Base-by-base conservation (phyloP, 2,113 vertebrate species). In the rat (Rattus norvegicus) region DNA sequence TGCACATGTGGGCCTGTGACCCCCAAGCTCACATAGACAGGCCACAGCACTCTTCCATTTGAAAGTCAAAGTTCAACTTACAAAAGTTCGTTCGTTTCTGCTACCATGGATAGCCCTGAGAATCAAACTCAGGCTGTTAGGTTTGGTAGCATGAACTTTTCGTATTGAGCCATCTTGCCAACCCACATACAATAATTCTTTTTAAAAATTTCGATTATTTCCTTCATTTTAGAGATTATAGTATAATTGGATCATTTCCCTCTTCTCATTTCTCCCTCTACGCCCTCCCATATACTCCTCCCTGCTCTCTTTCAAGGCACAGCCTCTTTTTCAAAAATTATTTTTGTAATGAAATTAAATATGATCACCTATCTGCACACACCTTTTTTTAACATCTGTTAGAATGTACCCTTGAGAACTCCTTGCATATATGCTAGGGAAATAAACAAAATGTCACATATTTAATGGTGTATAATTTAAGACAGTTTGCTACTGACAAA, bases 391-490 rank as follows among this genome's bases (percentile, higher is more conserved):
- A 79, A 52, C 43, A 77, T n/a, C 63, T 70, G 69, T 49, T 92
- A 22, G 3, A 86, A 65, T 33, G 76, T 36, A 54, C 17, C 39
- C 33, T 63, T 88, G 39, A 92, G 70, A 95, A 69, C 10, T 36
- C 90, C 63, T 26, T 70, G 70, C 49, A 91, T 67, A 36, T 47
- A 56, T 17, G 70, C 56, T 36, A 92, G 49, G 75, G 67, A 7
- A 5, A 84, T 24, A n/a, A 92, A 83, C 79, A 76, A 47, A 28
- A 84, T 79, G 36, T 4, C 52, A 69, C 14, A 65, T 75, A 52
- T 76, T 91, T 96, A 73, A 89, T 76, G 56, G 11, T 20, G 28
- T n/a, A 72, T 52, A 30, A 93, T 61, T 95, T 36, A 76, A 92
- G 39, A 77, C 36, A 70, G 1, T 69, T 47, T 52, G 24, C 63